Conservation (phyloP, 2,888 invertebrate species). For the Brachypalpus laphriformis region DNA sequence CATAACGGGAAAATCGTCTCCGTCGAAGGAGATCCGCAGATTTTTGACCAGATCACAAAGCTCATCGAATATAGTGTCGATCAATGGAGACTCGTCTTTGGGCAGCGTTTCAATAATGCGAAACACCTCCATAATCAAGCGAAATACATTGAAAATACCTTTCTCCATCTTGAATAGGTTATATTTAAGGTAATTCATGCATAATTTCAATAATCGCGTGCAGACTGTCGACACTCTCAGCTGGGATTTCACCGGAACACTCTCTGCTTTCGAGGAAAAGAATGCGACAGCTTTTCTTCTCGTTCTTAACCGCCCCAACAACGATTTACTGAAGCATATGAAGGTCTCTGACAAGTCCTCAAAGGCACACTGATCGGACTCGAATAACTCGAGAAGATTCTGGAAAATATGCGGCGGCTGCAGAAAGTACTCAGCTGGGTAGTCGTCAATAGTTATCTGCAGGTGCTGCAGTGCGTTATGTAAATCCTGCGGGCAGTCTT, state of each 20-base stretch:
- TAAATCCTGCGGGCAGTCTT: slow-evolving; percentile 73
- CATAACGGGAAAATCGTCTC: slow-evolving; percentile 73
- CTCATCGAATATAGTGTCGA: slow-evolving; percentile 36
- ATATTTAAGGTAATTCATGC: slow-evolving; percentile 69
- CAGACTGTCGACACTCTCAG: slow-evolving; percentile 76
- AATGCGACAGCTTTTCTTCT: slow-evolving; percentile 74
- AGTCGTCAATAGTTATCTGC: slow-evolving; percentile 79
- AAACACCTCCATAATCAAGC: slow-evolving; percentile 66
- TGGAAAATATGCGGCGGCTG: slow-evolving; percentile 81
- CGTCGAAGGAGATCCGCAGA: slow-evolving; percentile 64
- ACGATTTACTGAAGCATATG: slow-evolving; percentile 73
- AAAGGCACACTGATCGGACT: slow-evolving; percentile 63
- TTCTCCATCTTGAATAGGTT: slow-evolving; percentile 65
- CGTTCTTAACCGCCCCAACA: slow-evolving; percentile 76
- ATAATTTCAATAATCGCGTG: slow-evolving; percentile 74
- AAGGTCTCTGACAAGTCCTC: slow-evolving; percentile 76
- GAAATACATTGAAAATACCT: slow-evolving; percentile 64
- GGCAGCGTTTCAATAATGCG: slow-evolving; percentile 71
- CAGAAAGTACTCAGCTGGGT: slow-evolving; percentile 81
- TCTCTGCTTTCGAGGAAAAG: slow-evolving; percentile 22
- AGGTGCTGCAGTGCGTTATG: slow-evolving; percentile 77
- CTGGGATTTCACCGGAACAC: slow-evolving; percentile 67
- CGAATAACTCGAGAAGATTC: slow-evolving; percentile 77
- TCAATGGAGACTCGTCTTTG: slow-evolving; percentile 65
- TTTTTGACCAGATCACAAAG: slow-evolving; percentile 67